Evolutionary conservation across 2,888 invertebrate genomes (phyloP).

Genomic region (Aphidoletes aphidimyza): DNA sequence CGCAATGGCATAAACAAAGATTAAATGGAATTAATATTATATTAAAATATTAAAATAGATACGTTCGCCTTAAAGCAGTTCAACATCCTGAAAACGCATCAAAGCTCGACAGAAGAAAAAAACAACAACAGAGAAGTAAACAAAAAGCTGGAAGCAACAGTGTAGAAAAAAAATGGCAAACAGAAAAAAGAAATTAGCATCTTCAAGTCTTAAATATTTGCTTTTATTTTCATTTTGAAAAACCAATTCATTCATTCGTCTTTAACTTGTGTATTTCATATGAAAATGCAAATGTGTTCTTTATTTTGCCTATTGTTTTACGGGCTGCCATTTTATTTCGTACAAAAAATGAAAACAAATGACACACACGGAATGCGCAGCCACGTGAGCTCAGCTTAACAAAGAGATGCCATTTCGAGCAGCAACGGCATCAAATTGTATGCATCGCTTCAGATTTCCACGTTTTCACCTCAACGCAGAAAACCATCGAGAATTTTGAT

Average conservation of each 20-base stretch:
- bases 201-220: neutral
- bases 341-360: neutral
- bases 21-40: conserved; percentile 54
- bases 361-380: too few relatives aligned
- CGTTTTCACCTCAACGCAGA: neutral
- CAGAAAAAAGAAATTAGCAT: neutral
- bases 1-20: conserved; percentile 20
- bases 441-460: too few relatives aligned
- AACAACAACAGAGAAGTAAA: neutral
- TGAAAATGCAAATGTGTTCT: neutral
- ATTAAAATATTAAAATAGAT: conserved; percentile 54
- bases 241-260: neutral
- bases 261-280: neutral
- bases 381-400: neutral
- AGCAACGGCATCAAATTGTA: too few relatives aligned
- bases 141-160: neutral
- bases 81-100: neutral
- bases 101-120: neutral
- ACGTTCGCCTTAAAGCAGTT: neutral
- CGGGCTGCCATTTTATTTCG: neutral
- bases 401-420: conserved; percentile 5
- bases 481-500: neutral
- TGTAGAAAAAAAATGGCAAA: neutral
- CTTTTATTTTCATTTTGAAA: too few relatives aligned
- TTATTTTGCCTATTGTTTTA: neutral